Conservation (phyloP, 1,140 invertebrate species). For the Halictus rubicundus region DNA sequence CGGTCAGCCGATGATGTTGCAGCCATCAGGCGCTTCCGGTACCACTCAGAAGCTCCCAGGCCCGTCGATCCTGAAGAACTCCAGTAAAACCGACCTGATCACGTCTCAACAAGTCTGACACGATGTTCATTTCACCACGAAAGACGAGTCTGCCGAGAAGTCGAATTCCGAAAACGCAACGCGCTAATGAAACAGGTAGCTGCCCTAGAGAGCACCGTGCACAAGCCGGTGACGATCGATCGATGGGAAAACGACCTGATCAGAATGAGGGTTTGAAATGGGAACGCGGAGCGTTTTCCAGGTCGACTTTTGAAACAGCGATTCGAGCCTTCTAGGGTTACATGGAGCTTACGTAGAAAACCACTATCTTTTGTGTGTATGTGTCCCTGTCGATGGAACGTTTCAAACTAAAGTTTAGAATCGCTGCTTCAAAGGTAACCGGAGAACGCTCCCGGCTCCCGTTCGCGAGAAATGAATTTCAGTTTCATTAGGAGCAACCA, state of each 20-base stretch:
- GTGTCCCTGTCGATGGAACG: no score
- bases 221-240: slow-evolving; percentile 10
- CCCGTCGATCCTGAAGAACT: slow-evolving; percentile 80
- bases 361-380: no score
- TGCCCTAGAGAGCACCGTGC: neutral
- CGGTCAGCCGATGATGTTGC: slow-evolving; percentile 81
- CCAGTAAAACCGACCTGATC: slow-evolving; percentile 78
- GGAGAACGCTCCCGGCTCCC: no score
- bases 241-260: no score
- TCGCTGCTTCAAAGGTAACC: neutral
- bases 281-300: no score
- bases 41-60: slow-evolving; percentile 78
- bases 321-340: no score
- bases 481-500: neutral
- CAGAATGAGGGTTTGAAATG: no score
- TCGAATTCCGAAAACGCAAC: slow-evolving; percentile 5
- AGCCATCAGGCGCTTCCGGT: slow-evolving; percentile 58
- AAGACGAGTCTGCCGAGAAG: slow-evolving; percentile 34
- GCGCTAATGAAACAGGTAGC: slow-evolving; percentile 21
- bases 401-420: neutral
- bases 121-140: slow-evolving; percentile 49
- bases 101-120: slow-evolving; percentile 78
- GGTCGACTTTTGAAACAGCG: no score
- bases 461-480: neutral
- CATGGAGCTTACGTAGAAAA: no score